Evolutionary conservation across 2,113 vertebrate genomes (phyloP).

Genomic region (Arizona elegans): DNA sequence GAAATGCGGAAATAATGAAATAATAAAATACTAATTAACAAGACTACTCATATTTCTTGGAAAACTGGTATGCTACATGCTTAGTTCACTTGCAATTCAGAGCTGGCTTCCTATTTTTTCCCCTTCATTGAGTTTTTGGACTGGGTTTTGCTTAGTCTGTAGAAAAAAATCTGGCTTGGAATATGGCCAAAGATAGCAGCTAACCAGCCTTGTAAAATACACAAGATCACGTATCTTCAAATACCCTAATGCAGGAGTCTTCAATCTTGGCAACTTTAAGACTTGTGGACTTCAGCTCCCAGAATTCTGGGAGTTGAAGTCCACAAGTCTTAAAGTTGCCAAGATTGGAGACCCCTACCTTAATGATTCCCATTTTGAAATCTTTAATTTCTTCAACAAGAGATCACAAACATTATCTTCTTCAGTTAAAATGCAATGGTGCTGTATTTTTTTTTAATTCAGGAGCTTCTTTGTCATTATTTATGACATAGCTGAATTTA

Average conservation of each 20-base stretch:
- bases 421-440: not conserved
- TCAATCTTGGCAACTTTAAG: too few species aligned
- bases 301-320: too few species aligned
- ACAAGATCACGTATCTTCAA: not conserved
- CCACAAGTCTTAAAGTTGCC: too few species aligned
- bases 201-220: not conserved
- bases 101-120: not conserved
- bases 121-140: not conserved
- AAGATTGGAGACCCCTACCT: too few species aligned
- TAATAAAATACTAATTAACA: not conserved
- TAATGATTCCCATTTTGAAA: not conserved
- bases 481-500: not conserved
- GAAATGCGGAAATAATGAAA: not conserved
- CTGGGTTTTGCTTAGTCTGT: not conserved
- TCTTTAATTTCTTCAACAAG: slow-evolving; percentile 11
- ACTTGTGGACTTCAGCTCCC: too few species aligned
- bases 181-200: not conserved
- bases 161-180: not conserved
- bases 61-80: not conserved
- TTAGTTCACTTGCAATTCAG: slow-evolving; percentile 15
- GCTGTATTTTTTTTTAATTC: not conserved
- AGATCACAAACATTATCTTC: not conserved
- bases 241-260: not conserved
- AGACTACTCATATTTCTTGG: not conserved
- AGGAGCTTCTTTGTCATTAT: slow-evolving; percentile 1